These are phyloP conservation scores for Listrodromus nycthemerus DNA, from an alignment of 2,888 invertebrate species.

Conservation along the genomic window DNA sequence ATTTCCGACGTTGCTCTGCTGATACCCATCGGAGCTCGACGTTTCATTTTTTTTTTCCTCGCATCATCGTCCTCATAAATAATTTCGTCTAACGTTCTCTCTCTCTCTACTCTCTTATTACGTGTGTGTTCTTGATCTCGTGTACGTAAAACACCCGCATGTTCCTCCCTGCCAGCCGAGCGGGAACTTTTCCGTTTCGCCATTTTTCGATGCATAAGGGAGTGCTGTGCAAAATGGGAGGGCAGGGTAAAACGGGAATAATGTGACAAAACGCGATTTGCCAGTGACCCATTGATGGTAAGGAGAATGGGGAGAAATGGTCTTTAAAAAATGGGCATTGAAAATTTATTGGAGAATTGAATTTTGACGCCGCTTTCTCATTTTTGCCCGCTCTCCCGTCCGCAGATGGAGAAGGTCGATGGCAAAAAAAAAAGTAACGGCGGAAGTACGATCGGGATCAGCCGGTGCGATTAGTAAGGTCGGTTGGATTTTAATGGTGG, in stretches of 20 bases:
- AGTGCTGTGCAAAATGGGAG: too few relatives aligned
- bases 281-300: too few relatives aligned
- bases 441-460: constrained; percentile 7
- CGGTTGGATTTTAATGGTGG: constrained; percentile 73
- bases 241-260: too few relatives aligned
- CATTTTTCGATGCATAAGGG: not conserved
- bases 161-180: not conserved
- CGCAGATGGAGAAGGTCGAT: not conserved
- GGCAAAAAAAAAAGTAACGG: not conserved
- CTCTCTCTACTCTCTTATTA: constrained; percentile 26
- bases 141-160: not conserved
- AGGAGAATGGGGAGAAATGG: too few relatives aligned
- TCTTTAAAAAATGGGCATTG: too few relatives aligned
- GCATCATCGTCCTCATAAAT: constrained; percentile 67
- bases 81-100: constrained; percentile 44
- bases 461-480: constrained; percentile 55
- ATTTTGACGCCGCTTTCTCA: too few relatives aligned
- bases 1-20: constrained; percentile 53
- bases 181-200: not conserved
- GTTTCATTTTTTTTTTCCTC: constrained; percentile 57
- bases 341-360: too few relatives aligned
- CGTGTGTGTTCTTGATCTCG: not conserved
- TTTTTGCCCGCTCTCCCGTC: too few relatives aligned
- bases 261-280: too few relatives aligned
- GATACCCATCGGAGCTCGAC: constrained; percentile 28